Percentiles rank a stretch among this genome's conserved stretches.
Evolutionary conservation across 1,140 invertebrate species (phyloP).

Genomic region (Trachelipus rathkii): DNA sequence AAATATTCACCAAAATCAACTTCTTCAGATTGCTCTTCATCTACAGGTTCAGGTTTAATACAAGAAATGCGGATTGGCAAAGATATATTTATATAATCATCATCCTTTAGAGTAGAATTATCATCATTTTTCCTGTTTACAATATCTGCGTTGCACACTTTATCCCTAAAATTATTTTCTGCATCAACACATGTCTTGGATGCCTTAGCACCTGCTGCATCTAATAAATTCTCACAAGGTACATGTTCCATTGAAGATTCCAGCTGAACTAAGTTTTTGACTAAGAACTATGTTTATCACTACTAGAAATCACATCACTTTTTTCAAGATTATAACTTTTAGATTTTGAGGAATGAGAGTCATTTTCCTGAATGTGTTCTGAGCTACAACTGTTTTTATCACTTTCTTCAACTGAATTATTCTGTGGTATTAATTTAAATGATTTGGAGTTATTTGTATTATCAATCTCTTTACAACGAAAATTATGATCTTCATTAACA

Average conservation of each 20-base stretch:
- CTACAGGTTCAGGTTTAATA: not conserved
- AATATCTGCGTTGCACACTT: too few species aligned
- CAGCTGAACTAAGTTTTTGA: too few species aligned
- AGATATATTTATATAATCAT: not conserved
- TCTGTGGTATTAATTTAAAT: too few species aligned
- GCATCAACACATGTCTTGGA: too few species aligned
- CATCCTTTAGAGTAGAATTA: not conserved
- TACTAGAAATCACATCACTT: not conserved
- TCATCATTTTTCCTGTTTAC: too few species aligned
- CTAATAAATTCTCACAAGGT: too few species aligned
- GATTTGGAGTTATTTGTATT: too few species aligned
- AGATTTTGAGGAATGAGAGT: not conserved
- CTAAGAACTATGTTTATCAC: not conserved
- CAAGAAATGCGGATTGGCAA: not conserved
- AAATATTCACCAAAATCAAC: constrained; percentile 4
- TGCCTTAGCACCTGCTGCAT: too few species aligned
- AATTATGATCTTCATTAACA: not conserved
- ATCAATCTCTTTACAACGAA: too few species aligned
- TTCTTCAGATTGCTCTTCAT: not conserved
- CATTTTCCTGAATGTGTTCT: not conserved
- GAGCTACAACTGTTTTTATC: not conserved
- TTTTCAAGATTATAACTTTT: not conserved
- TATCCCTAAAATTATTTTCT: too few species aligned
- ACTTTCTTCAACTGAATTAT: not conserved
- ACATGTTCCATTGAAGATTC: too few species aligned